Evolutionary conservation across 1,140 invertebrate species (phyloP).

Genomic region (Caenorhabditis latens): DNA sequence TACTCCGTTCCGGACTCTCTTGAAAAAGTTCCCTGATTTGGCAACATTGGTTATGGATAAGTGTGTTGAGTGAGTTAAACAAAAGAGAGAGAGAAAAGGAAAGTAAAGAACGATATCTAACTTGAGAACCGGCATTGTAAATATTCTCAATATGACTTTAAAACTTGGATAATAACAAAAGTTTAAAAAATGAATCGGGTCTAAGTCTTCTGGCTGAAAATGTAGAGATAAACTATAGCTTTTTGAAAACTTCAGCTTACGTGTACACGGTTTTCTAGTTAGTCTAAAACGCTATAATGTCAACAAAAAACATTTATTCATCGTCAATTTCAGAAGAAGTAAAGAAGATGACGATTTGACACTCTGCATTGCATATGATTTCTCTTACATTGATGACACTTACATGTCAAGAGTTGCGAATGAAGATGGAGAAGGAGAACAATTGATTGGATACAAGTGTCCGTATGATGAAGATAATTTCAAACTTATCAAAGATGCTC

Average conservation of each 20-base stretch:
- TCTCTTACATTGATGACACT: slow-evolving; percentile 81
- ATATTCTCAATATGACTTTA: too few species aligned
- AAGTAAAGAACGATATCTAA: not conserved
- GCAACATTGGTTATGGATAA: slow-evolving; percentile 79
- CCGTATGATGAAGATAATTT: slow-evolving; percentile 72
- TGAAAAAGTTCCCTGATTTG: slow-evolving; percentile 80
- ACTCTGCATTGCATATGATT: slow-evolving; percentile 78
- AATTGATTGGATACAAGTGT: slow-evolving; percentile 59
- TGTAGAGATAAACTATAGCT: too few species aligned
- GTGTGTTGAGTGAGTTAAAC: slow-evolving; percentile 75
- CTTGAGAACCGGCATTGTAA: too few species aligned
- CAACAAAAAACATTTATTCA: too few species aligned
- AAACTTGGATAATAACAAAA: too few species aligned
- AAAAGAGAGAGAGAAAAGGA: not conserved
- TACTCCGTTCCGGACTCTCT: slow-evolving; percentile 80
- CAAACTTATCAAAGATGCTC: slow-evolving; percentile 69
- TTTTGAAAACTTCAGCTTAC: too few species aligned
- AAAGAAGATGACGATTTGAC: slow-evolving; percentile 2
- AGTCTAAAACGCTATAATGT: too few species aligned
- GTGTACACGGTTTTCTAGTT: too few species aligned
- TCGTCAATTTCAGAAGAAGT: not conserved
- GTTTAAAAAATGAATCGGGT: too few species aligned
- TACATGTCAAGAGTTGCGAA: slow-evolving; percentile 75
- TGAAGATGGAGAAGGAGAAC: slow-evolving; percentile 34
- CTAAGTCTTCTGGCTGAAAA: too few species aligned